phyloP scores from a whole-genome alignment of 1,140 invertebrate genomes.

The Drosophila miranda region DNA sequence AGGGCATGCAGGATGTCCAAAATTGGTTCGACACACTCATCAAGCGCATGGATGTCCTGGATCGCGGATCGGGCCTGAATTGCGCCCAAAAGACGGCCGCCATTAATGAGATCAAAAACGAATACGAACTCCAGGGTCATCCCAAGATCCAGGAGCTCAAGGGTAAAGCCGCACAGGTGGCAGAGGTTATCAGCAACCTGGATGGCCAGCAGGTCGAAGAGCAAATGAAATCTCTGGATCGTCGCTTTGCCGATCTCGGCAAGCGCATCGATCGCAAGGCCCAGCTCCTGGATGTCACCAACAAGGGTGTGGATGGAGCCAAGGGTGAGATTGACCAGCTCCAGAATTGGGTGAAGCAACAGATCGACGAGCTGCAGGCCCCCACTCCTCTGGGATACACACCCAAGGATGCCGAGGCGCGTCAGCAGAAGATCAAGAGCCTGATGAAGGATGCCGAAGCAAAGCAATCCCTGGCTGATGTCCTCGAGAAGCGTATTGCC shows the following conservation, averaged over 20 bases:
- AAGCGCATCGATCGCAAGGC: conserved; percentile 92
- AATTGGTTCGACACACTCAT: conserved; percentile 91
- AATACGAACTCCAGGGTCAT: conserved; percentile 88
- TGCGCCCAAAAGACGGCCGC: conserved; percentile 90
- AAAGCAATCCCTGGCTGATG: conserved; percentile 91
- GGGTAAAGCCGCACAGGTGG: conserved; percentile 87
- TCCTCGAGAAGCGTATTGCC: conserved; percentile 90
- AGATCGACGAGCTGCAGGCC: conserved; percentile 87
- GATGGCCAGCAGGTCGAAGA: conserved; percentile 96
- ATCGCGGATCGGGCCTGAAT: conserved; percentile 92
- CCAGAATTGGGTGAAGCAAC: conserved; percentile 91
- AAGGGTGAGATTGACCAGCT: conserved; percentile 89
- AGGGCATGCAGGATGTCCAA: conserved; percentile 89
- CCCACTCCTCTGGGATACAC: conserved; percentile 89
- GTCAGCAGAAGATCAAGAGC: conserved; percentile 87
- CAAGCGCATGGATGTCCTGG: conserved; percentile 90
- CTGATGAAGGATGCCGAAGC: conserved; percentile 92
- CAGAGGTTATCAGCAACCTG: conserved; percentile 91
- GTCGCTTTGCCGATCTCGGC: conserved; percentile 90
- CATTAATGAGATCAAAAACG: conserved; percentile 86
- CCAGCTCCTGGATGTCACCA: conserved; percentile 90
- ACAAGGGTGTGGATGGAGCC: conserved; percentile 90
- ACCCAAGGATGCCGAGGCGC: conserved; percentile 88
- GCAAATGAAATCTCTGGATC: conserved; percentile 91
- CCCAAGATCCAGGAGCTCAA: conserved; percentile 87